Evolutionary conservation across 1,140 invertebrate species (phyloP), one percentile per base, ranked within the genome.

Genomic region (Mya arenaria): DNA sequence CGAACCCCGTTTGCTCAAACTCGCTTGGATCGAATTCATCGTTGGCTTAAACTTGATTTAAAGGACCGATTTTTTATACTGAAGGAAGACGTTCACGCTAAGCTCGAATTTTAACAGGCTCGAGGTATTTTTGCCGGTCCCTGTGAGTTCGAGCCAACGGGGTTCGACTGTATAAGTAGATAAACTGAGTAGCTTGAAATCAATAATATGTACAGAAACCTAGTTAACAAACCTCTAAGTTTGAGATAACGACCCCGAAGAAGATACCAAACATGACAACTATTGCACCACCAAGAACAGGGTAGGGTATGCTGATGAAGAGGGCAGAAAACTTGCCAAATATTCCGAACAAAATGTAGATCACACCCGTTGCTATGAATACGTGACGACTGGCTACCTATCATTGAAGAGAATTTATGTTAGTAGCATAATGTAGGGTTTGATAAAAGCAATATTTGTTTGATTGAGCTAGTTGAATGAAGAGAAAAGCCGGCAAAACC

Each of bases 261-360:
- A 89, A 89, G 62, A 89, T 87, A 36, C 96, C 96, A 91, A 97
- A 97, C 95, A 97, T 96, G 5, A 97, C 94, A 86, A 96, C 96
- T 92, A 97, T 97, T 69, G 97, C 95, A 4, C 97, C 97, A 0
- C 97, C 97, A 0, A 97, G 94, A 25, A 98, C 95, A 0, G 97
- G 96, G 88, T 96, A 96, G 1, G 97, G 97, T 72, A 98, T 97
- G 63, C 97, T 96, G 66, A 97, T 96, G 89, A 98, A 97, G 1
- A 97, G 92, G 0, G 96, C 97, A 19, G 96, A 96, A 85, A 98
- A 95, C 63, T 92, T 91, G 5, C 84, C 87, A 15, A 90, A 68
- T 92, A 97, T 97, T 56, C 96, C 96, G 62, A 97, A 94, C 10
- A 97, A 90, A 1, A 98, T 93, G 96, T 97, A 97, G 10, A 97